Evolutionary conservation across 1,140 invertebrate genomes (phyloP).

Genomic region (Magallana gigas): DNA sequence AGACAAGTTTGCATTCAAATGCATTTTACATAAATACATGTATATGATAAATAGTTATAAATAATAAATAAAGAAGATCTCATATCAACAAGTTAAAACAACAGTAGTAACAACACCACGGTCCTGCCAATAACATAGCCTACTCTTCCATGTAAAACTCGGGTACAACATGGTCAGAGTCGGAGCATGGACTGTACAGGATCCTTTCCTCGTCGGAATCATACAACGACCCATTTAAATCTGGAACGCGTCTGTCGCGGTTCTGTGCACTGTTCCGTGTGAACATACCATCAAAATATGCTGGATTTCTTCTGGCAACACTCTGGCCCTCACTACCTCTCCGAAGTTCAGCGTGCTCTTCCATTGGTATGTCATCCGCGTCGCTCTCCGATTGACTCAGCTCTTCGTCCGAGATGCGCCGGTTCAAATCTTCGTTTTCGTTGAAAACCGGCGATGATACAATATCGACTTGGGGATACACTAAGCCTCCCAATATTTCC

Average conservation of each 20-base stretch:
- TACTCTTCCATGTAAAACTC: conserved; percentile 18
- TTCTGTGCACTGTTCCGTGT: background rate
- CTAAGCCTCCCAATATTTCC: background rate
- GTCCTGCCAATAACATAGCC: background rate
- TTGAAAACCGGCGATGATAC: background rate
- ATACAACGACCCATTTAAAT: conserved; percentile 8
- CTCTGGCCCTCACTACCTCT: background rate
- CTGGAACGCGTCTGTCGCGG: background rate
- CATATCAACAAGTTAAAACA: background rate
- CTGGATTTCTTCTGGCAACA: background rate
- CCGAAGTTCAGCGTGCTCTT: background rate
- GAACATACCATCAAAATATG: background rate
- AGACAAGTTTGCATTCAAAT: background rate
- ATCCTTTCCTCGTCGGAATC: conserved; percentile 23
- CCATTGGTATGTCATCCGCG: background rate
- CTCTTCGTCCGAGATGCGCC: background rate
- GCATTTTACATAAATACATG: background rate
- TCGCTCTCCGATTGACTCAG: background rate
- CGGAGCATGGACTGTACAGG: background rate
- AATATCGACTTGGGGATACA: background rate
- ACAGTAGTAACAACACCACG: background rate
- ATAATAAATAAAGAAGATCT: conserved; percentile 14
- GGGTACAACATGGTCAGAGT: conserved; percentile 14
- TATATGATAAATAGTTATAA: background rate
- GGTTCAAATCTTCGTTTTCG: background rate